Conservation (phyloP, 2,888 invertebrate genomes). For the Capitulum mitella region DNA sequence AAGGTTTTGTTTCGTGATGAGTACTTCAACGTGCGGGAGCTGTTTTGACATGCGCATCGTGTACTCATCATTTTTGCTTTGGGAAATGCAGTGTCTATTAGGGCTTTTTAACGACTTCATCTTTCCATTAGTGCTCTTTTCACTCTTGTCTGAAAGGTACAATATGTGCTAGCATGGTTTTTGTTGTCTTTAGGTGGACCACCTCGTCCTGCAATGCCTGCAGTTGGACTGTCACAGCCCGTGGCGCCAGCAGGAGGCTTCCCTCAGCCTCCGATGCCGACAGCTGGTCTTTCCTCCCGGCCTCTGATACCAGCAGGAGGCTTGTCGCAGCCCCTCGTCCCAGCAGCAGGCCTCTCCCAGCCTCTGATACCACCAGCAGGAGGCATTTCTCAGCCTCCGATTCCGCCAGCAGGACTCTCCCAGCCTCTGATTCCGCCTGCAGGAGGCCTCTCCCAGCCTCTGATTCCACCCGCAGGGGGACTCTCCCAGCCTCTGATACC, state of each 20-base stretch:
- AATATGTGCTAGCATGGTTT: too few species aligned
- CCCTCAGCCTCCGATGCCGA: neutral
- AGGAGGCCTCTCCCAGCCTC: neutral
- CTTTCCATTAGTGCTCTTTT: too few species aligned
- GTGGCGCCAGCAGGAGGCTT: neutral
- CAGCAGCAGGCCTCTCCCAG: neutral
- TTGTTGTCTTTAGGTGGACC: too few species aligned
- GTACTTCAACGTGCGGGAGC: too few species aligned
- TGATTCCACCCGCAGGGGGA: neutral
- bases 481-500: neutral
- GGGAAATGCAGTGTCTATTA: too few species aligned
- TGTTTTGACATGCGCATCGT: too few species aligned
- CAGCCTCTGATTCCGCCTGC: neutral
- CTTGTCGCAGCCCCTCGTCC: neutral
- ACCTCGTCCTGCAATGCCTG: too few species aligned
- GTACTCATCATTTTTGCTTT: too few species aligned
- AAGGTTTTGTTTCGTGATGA: too few species aligned
- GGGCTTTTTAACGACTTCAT: too few species aligned
- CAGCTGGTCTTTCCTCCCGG: neutral
- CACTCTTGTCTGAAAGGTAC: too few species aligned
- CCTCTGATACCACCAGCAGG: neutral
- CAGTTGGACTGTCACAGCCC: neutral
- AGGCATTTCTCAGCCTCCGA: neutral
- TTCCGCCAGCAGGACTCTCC: neutral
- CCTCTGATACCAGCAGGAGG: neutral